phyloP scores from a whole-genome alignment of 2,113 vertebrate species.

The Scartelaos histophorus region DNA sequence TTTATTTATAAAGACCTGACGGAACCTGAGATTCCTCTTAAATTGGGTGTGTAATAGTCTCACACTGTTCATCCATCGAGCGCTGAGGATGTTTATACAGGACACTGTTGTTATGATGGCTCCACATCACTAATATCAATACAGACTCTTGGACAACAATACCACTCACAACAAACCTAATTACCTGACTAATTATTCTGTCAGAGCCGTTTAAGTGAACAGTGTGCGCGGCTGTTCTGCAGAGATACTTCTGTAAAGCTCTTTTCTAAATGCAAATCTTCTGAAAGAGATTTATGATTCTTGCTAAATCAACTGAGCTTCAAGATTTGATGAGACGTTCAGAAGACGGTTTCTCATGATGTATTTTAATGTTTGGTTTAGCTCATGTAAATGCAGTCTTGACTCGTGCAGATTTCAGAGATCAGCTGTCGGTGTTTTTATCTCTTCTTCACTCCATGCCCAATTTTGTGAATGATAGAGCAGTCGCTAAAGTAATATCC shows the following conservation, averaged over 20 bases:
- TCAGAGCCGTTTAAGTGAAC: no score
- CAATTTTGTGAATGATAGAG: constrained; percentile 2
- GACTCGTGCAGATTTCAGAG: no score
- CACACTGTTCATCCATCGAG: constrained; percentile 47
- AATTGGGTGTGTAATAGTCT: constrained; percentile 28
- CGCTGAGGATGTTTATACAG: constrained; percentile 54
- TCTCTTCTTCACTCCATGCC: neutral
- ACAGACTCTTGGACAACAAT: neutral
- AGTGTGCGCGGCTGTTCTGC: no score
- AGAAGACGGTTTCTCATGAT: no score
- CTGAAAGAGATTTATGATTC: neutral
- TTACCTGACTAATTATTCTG: neutral
- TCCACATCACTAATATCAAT: constrained; percentile 14
- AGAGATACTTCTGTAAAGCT: no score
- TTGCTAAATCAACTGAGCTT: neutral
- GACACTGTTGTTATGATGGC: constrained; percentile 36
- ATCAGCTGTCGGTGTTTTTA: neutral
- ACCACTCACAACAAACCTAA: neutral
- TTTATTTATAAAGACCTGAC: constrained; percentile 43
- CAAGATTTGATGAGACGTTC: neutral
- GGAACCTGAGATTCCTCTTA: constrained; percentile 43
- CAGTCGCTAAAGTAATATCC: neutral
- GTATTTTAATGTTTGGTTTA: no score
- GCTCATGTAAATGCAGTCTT: no score
- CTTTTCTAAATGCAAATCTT: neutral